These are phyloP conservation scores for Germaria angustata DNA, from an alignment of 2,888 invertebrate genomes.

Conservation along the genomic window DNA sequence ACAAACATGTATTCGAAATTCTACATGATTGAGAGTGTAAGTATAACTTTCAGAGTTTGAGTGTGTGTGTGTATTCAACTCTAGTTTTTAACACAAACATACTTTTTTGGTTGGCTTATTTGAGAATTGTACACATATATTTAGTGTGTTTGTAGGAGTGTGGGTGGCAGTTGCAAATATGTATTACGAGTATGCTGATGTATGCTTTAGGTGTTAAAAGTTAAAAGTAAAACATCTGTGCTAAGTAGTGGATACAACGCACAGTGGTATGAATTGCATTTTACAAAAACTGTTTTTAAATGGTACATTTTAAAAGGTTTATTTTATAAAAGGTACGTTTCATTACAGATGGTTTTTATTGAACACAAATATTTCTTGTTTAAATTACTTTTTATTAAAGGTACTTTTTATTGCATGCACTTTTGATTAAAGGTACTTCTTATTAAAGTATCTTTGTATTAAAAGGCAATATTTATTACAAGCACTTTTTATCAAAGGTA, in stretches of 20 bases:
- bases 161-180: neutral
- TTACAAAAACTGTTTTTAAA: too few species aligned
- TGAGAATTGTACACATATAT: neutral
- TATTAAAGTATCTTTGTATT: neutral
- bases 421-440: neutral
- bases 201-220: constrained; percentile 47
- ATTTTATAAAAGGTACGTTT: neutral
- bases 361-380: neutral
- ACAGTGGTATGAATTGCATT: neutral
- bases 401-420: neutral
- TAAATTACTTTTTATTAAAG: neutral
- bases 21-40: neutral
- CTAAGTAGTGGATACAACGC: neutral
- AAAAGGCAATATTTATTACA: too few species aligned
- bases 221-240: constrained; percentile 54
- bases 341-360: neutral
- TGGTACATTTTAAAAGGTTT: too few species aligned
- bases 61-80: constrained; percentile 2
- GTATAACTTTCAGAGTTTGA: neutral
- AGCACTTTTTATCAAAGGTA: too few species aligned
- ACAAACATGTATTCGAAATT: neutral
- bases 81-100: neutral
- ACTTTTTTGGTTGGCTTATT: constrained; percentile 12
- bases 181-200: too few species aligned
- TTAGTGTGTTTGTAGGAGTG: neutral